Base-by-base conservation (phyloP, 92 coral and sea anemone species). In the Siderastrea siderea region DNA sequence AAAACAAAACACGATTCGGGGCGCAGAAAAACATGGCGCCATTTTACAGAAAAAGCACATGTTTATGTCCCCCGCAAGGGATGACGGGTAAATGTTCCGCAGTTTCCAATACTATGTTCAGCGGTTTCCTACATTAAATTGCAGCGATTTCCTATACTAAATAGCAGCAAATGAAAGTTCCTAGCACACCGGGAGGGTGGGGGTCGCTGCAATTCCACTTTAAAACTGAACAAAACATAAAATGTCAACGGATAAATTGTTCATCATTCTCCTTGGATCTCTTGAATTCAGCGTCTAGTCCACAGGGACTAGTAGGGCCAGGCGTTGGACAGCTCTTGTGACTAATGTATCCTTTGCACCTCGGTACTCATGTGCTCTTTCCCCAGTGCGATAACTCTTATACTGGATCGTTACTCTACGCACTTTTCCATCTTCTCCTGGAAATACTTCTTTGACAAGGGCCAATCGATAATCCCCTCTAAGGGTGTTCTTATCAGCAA, bases 371-470 rank as follows among this genome's bases (percentile, higher is more conserved):
- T 81, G 91, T 8, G 47, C 85, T 5, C 87, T 74, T 26, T 26
- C 38, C 38, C 38, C 38, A 26, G 38, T 26, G 38, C 38, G 38
- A n/a, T n/a, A n/a, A n/a, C n/a, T 63, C 89, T 88, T 94, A 81
- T 91, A 94, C 62, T 84, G 71, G 47, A 94, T 87, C 2, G 83
- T 84, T 44, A 90, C 96, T 68, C 74, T 79, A 15, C 93, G 84
- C 62, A 88, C 93, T 81, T 71, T 91, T 48, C 96, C 93, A 81
- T 88, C 93, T 74, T 76, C 75, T 69, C 92, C 78, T 16, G 96
- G 94, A 61, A 82, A 77, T 55, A 80, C 94, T 68, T 90, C 94
- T 63, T 87, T 91, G 76, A 93, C 92, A 12, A 83, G 65, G 7
- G 88, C 94, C 72, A 88, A 67, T 16, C 81, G 69, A 57, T 86